These are phyloP conservation scores for Noctuana brunneofusca DNA, from an alignment of 2,888 invertebrate species.

Conservation along the genomic window DNA sequence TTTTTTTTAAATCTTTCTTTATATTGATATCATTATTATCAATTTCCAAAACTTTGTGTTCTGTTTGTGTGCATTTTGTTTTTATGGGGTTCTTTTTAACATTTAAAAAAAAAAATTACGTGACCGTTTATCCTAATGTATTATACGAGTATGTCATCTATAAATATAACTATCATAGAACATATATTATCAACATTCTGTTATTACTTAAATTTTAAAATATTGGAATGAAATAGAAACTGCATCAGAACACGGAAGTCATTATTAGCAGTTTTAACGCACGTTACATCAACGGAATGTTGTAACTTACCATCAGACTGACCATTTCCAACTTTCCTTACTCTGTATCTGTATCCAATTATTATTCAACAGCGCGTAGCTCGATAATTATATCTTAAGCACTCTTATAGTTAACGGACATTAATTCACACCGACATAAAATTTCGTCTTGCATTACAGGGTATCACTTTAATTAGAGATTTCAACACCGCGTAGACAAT, in stretches of 20 bases:
- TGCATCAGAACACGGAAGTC: constrained; percentile 5
- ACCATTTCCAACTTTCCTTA: constrained; percentile 18
- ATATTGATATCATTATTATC: too few species aligned
- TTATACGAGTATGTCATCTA: too few species aligned
- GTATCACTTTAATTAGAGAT: constrained; percentile 18
- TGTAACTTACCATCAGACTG: constrained; percentile 4
- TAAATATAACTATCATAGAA: too few species aligned
- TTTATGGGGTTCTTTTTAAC: too few species aligned
- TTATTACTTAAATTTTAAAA: too few species aligned
- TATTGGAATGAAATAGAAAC: too few species aligned
- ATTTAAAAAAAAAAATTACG: too few species aligned
- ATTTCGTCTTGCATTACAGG: constrained; percentile 16
- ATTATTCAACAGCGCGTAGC: constrained; percentile 17
- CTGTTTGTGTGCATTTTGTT: too few species aligned
- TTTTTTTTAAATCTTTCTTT: too few species aligned
- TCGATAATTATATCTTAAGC: constrained; percentile 28
- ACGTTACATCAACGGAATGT: constrained; percentile 14
- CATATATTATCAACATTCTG: too few species aligned
- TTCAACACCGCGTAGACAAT: background rate
- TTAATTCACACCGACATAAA: constrained; percentile 28
- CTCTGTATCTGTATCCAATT: constrained; percentile 20
- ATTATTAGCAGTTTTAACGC: background rate
- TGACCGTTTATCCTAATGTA: too few species aligned
- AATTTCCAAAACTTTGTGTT: too few species aligned
- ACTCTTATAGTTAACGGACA: constrained; percentile 24